Evolutionary conservation across 1,140 invertebrate genomes (phyloP).

Genomic region (Cataglyphis hispanica): DNA sequence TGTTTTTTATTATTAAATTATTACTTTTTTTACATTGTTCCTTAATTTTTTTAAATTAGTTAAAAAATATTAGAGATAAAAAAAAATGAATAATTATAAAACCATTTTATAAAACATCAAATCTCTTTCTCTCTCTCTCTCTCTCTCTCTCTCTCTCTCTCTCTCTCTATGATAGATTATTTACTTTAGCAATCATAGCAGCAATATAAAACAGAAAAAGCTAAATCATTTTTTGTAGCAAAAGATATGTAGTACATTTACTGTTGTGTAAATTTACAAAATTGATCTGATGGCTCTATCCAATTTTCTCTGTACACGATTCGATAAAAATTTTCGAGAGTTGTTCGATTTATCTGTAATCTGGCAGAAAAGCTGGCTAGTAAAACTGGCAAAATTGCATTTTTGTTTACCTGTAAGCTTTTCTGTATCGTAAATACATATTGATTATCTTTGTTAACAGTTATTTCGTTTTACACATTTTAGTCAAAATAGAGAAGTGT

Average conservation of each 20-base stretch:
- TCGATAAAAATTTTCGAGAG: conserved; percentile 20
- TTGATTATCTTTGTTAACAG: conserved; percentile 22
- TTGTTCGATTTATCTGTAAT: conserved; percentile 48
- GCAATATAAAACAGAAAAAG: conserved; percentile 3
- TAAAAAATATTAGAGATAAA: not conserved
- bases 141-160: too few species aligned
- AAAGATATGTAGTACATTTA: conserved; percentile 11
- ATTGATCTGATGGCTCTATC: conserved; percentile 10
- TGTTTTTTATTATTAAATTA: not conserved
- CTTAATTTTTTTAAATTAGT: not conserved
- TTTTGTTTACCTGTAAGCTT: conserved; percentile 17
- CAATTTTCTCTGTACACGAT: conserved; percentile 14
- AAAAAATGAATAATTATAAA: not conserved
- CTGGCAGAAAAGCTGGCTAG: conserved; percentile 36
- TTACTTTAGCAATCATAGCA: not conserved
- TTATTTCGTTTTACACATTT: not conserved
- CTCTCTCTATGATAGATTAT: not conserved
- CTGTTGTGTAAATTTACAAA: conserved; percentile 38
- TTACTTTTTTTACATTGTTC: not conserved
- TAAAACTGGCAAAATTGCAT: conserved; percentile 40
- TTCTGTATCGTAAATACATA: conserved; percentile 19
- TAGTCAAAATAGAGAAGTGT: not conserved
- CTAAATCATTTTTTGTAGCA: not conserved
- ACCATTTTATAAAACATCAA: not conserved
- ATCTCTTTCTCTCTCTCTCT: not conserved